Conservation (phyloP, 2,797 vertebrate genomes). For the Notamacropus eugenii region DNA sequence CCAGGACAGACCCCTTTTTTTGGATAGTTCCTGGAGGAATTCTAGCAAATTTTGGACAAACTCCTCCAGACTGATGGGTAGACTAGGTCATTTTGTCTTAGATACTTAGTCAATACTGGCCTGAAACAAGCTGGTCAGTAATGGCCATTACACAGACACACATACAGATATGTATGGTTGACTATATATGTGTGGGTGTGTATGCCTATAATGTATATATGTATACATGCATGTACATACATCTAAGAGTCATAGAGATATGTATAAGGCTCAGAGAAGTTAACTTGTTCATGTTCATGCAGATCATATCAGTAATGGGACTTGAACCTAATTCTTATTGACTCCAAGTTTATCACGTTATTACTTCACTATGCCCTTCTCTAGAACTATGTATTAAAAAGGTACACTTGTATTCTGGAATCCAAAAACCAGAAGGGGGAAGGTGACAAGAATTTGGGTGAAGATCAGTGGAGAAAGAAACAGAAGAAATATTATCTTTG, state of each 20-base stretch:
- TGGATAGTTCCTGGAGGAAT: background rate
- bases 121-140: background rate
- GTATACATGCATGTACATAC: background rate
- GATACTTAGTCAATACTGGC: background rate
- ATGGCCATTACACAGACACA: background rate
- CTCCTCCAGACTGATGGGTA: background rate
- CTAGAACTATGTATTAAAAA: background rate
- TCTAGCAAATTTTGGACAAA: background rate
- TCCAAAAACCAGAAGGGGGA: background rate
- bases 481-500: background rate
- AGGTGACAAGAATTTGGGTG: background rate
- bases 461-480: background rate
- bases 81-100: background rate
- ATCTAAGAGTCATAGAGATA: background rate
- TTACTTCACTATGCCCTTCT: background rate
- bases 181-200: background rate
- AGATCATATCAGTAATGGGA: background rate
- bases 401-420: background rate
- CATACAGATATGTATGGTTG: no score
- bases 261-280: background rate
- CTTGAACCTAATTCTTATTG: background rate
- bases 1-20: background rate
- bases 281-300: background rate
- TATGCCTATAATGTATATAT: background rate
- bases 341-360: background rate